Base-by-base conservation (phyloP, 2,797 vertebrate species). In the Ispidina lecontei region DNA sequence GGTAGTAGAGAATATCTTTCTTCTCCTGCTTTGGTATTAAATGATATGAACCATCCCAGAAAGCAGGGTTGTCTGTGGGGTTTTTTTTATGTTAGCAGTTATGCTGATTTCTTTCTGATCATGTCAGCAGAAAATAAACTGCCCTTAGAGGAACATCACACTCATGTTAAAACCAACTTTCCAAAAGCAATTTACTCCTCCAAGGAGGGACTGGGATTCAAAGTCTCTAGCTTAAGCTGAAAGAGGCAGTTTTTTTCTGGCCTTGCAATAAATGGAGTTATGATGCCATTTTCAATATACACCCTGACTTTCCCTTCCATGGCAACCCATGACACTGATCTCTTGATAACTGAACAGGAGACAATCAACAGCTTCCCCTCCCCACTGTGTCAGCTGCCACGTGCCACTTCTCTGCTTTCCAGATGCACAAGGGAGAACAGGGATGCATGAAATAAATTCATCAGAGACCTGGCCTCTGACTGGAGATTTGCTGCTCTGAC, bases 91-190 rank as follows among this genome's bases (percentile, higher is more conserved):
- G 3, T 15, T 51, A n/a, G n/a, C 14, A 14, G 71, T 17, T 81
- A 65, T 22, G 68, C 19, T 80, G 58, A 79, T 87, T 95, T 65
- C 79, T 89, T 76, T 91, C 79, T 49, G 65, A 80, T 82, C 6
- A 12, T 4, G 12, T 60, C 51, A 84, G 41, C 58, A 82, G 43
- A 87, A 68, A 72, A 62, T 25, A 62, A 74, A 78, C 9, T 89
- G 81, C 67, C 86, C 62, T 73, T 64, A 84, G 6, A 90, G 59
- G 26, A 92, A 89, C 0, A 2, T 31, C 47, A 83, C 14, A 60
- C 89, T 95, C 87, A 93, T 93, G 94, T 96, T 93, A 95, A 96
- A 95, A 94, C 47, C 2, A 12, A 65, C 87, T 92, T 93, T 95
- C 67, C 73, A 93, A 95, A 96, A 95, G 87, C 78, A 94, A 85